phyloP scores from a whole-genome alignment of 2,888 invertebrate species.

The Liposcelis brunnea region DNA sequence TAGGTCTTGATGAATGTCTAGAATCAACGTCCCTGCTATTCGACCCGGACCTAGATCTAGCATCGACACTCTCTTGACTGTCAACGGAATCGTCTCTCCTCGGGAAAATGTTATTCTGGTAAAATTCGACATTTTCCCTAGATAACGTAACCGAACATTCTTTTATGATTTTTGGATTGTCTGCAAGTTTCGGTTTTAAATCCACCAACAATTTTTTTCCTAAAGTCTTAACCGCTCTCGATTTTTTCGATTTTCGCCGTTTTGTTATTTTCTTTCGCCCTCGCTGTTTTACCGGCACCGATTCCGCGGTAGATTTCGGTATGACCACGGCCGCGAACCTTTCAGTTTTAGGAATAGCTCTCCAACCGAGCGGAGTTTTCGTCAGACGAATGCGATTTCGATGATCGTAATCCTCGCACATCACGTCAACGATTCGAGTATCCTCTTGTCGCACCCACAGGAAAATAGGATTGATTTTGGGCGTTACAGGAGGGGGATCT shows the following conservation, averaged over 20 bases:
- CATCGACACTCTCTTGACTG: too few relatives aligned
- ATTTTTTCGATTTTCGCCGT: conserved; percentile 13
- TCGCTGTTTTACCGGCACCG: conserved; percentile 13
- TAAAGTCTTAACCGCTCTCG: conserved; percentile 20
- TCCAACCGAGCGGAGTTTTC: conserved; percentile 66
- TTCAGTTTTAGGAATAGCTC: conserved; percentile 63
- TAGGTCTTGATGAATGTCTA: not conserved
- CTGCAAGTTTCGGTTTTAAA: not conserved
- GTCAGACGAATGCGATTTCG: conserved; percentile 67
- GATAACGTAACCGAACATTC: conserved; percentile 1
- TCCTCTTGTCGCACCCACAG: conserved; percentile 69
- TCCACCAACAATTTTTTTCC: not conserved
- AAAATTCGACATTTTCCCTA: not conserved
- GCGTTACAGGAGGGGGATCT: conserved; percentile 23
- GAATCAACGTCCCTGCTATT: too few relatives aligned
- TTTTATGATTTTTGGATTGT: conserved; percentile 3
- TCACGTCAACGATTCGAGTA: conserved; percentile 64
- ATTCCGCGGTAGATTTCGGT: conserved; percentile 14
- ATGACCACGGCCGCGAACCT: conserved; percentile 28
- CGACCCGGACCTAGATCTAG: too few relatives aligned
- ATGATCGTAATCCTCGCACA: conserved; percentile 76
- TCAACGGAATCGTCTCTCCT: too few relatives aligned
- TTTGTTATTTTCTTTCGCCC: conserved; percentile 9
- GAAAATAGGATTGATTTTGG: conserved; percentile 61
- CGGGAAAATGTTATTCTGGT: not conserved